phyloP scores from a whole-genome alignment of 1,140 invertebrate genomes.

The Halictus rubicundus region DNA sequence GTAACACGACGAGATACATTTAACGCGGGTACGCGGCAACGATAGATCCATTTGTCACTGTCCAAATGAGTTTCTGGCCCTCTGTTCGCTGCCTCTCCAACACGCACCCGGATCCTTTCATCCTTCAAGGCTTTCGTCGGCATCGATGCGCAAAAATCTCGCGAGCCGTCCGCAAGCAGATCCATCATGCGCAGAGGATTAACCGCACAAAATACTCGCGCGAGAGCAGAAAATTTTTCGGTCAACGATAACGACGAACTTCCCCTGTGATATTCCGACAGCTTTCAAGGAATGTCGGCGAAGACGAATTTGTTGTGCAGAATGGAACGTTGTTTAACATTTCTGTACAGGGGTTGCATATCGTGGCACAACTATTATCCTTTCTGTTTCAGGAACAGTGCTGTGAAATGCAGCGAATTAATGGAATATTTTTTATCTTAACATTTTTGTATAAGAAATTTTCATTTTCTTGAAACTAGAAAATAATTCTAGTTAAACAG shows the following conservation, averaged over 20 bases:
- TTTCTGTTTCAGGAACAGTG: too few relatives aligned
- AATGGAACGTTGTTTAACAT: too few relatives aligned
- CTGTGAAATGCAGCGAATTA: too few relatives aligned
- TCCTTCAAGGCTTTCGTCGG: conserved; percentile 26
- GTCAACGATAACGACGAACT: background rate
- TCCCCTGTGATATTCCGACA: too few relatives aligned
- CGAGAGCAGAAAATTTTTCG: background rate
- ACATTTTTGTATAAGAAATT: too few relatives aligned
- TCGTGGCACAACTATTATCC: too few relatives aligned
- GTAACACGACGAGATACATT: conserved; percentile 49
- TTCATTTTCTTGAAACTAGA: too few relatives aligned
- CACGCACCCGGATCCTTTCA: conserved; percentile 29
- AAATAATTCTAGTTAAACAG: too few relatives aligned
- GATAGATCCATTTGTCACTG: conserved; percentile 62
- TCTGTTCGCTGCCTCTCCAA: background rate
- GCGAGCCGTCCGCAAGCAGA: conserved; percentile 16
- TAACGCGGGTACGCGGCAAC: conserved; percentile 36
- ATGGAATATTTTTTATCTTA: too few relatives aligned
- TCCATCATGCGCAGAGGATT: conserved; percentile 38
- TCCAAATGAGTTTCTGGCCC: conserved; percentile 41
- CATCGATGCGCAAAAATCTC: conserved; percentile 48
- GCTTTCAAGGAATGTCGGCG: background rate
- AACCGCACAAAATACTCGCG: background rate
- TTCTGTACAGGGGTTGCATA: too few relatives aligned
- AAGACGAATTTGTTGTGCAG: too few relatives aligned